These are phyloP conservation scores for Calliscelio sp. DNA, from an alignment of 2,888 invertebrate species.

Conservation along the genomic window DNA sequence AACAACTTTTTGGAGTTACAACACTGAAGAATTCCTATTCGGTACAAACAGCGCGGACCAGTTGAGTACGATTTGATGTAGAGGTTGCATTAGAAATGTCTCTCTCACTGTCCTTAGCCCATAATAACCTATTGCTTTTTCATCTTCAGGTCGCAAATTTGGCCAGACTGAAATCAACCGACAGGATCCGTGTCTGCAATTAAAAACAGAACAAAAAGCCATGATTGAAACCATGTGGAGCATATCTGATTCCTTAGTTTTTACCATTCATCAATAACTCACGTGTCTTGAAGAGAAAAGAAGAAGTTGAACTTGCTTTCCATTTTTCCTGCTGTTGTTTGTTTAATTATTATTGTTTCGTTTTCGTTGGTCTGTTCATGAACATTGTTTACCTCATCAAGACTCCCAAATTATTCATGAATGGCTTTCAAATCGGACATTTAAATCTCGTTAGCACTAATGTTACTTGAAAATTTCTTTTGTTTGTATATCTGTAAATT, in stretches of 20 bases:
- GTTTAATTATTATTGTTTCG: neutral
- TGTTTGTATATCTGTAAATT: constrained; percentile 9
- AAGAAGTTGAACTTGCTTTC: no score
- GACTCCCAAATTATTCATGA: constrained; percentile 86
- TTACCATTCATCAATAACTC: constrained; percentile 83
- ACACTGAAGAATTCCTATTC: constrained; percentile 38
- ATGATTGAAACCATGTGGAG: constrained; percentile 72
- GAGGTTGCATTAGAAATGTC: constrained; percentile 54
- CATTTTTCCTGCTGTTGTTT: constrained; percentile 7
- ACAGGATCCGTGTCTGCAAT: constrained; percentile 84
- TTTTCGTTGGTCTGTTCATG: no score
- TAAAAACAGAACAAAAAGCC: constrained; percentile 80
- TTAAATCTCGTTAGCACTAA: constrained; percentile 86
- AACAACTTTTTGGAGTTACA: constrained; percentile 33
- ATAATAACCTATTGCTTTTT: constrained; percentile 78
- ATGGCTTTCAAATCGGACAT: constrained; percentile 81
- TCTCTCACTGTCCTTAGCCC: constrained; percentile 70
- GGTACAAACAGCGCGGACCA: constrained; percentile 31
- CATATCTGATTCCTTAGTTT: constrained; percentile 11
- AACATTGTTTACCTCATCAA: constrained; percentile 83
- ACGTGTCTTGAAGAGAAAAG: constrained; percentile 46
- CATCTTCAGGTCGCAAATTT: constrained; percentile 73
- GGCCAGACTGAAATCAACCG: constrained; percentile 76
- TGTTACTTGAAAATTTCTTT: no score
- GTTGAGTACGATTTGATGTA: constrained; percentile 5